Base-by-base conservation (phyloP, 2,797 vertebrate species). In the Propithecus deckenii region DNA sequence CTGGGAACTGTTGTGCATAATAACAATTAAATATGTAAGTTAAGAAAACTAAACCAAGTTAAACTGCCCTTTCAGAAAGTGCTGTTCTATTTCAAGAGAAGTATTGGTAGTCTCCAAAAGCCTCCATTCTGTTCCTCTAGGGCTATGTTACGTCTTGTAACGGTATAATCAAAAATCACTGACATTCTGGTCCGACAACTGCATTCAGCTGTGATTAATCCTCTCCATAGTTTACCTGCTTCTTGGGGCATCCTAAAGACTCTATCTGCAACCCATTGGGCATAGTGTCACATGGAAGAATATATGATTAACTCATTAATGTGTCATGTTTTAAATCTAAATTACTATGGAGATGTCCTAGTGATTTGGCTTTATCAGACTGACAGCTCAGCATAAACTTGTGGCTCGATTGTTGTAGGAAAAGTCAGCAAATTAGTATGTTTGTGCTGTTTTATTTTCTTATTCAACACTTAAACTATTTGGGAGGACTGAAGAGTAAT, bases 1-100 rank as follows among this genome's bases (percentile, higher is more conserved):
- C 6, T 43, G 96, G 95, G 89, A 98, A 97, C 92, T 97, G 95
- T 86, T 97, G 76, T 75, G 65, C 89, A 83, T 81, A 98, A 98
- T 83, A 83, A 65, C 50, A 92, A 57, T 52, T 92, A 97, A 93
- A 97, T 52, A 75, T 97, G 30, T 97, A 95, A 97, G 97, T 98
- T 93, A 98, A 98, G 96, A 98, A 98, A 98, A 97, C 94, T 97
- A 96, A 91, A 97, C 95, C 97, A 98, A 98, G 96, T 97, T 97
- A 98, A 98, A 97, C 86, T 96, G 95, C 95, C 96, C 92, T 95
- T 95, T 98, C 86, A 61, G 95, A 98, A 98, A 96, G 86, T 69
- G 48, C 97, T 97, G 97, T 86, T 96, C 92, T 98, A 81, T 98
- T 98, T 98, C 97, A 97, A 98, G 98, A 97, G 93, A 98, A 98